Percentiles rank a stretch among this genome's conserved stretches.
phyloP scores from a whole-genome alignment of 2,797 vertebrate species.

The Acropternis orthonyx region DNA sequence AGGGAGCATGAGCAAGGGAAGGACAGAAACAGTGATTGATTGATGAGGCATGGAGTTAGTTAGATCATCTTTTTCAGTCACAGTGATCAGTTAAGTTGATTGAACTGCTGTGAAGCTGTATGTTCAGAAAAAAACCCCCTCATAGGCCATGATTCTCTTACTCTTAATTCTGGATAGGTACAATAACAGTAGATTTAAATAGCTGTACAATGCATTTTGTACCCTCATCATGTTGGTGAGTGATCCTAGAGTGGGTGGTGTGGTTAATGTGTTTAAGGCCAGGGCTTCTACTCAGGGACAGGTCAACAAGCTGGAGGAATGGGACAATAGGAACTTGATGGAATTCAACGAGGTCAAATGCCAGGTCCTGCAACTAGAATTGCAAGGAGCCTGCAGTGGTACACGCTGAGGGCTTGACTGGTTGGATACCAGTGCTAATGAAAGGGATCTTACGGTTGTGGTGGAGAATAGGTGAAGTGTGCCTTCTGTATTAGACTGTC shows the following conservation, averaged over 20 bases:
- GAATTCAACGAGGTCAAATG: neutral
- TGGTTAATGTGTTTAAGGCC: neutral
- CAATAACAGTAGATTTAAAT: neutral
- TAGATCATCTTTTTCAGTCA: neutral
- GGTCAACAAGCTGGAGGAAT: neutral
- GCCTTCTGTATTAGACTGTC: neutral
- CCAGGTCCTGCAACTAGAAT: neutral
- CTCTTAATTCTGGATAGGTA: neutral
- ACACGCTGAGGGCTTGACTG: neutral
- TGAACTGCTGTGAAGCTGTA: neutral
- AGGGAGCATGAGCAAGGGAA: neutral
- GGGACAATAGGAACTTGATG: neutral
- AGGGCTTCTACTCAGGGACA: neutral
- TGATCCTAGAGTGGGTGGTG: neutral
- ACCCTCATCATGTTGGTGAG: neutral
- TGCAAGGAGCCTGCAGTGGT: neutral
- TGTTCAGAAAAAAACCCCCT: neutral
- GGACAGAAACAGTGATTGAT: neutral
- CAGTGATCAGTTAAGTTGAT: neutral
- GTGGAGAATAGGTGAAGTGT: neutral
- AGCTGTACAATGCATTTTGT: neutral
- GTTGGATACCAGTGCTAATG: neutral
- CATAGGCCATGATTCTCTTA: neutral
- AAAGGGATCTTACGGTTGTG: fast-evolving
- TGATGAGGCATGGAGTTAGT: neutral